A percentile compares a stretch with the other conserved stretches of the same genome.
Evolutionary conservation across 1,140 invertebrate genomes (phyloP).

Genomic region (Platorchestia sp.): DNA sequence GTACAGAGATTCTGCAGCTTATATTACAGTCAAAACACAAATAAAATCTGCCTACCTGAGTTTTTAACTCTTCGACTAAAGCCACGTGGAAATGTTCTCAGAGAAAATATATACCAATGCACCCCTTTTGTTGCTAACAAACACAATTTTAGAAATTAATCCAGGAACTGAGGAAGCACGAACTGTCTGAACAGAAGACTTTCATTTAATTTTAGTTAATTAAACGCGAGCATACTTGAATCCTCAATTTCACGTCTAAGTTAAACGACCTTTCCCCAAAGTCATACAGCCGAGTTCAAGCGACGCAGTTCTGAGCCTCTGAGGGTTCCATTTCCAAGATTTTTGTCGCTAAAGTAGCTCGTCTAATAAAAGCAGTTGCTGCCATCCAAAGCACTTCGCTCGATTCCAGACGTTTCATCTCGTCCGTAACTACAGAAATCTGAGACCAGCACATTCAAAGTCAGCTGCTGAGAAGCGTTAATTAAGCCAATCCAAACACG

Average conservation of each 20-base stretch:
- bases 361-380: conserved; percentile 21
- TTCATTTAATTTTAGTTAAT: neutral
- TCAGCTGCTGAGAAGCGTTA: conserved; percentile 52
- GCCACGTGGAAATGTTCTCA: neutral
- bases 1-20: too few species aligned
- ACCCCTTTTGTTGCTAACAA: neutral
- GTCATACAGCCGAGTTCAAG: neutral
- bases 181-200: neutral
- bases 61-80: neutral
- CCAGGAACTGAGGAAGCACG: neutral
- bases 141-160: neutral
- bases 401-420: conserved; percentile 49
- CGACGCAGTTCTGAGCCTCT: neutral
- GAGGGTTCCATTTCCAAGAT: conserved; percentile 8
- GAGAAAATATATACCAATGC: neutral
- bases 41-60: too few species aligned
- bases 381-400: neutral
- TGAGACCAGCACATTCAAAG: conserved; percentile 42
- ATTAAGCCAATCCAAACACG: conserved; percentile 51
- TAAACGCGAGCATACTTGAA: neutral
- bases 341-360: conserved; percentile 34
- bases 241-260: neutral
- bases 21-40: too few species aligned
- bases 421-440: conserved; percentile 50
- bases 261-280: neutral